phyloP scores from a whole-genome alignment of 1,140 invertebrate genomes.

The Pissodes strobi region DNA sequence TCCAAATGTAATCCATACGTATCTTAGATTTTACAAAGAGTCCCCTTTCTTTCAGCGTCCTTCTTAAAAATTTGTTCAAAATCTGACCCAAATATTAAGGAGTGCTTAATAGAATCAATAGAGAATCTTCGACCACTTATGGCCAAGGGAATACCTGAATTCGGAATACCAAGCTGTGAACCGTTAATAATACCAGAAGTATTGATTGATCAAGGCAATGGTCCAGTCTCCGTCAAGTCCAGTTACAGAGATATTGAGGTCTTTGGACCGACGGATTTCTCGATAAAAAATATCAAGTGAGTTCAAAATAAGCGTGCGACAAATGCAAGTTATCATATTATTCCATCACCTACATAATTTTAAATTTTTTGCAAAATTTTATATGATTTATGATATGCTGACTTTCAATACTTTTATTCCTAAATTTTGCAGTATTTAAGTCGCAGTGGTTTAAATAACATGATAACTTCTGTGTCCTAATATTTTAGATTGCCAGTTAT shows the following conservation, averaged over 20 bases:
- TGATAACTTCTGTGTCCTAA: too few relatives aligned
- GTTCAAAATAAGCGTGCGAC: constrained; percentile 41
- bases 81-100: constrained; percentile 57
- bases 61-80: constrained; percentile 57
- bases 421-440: too few relatives aligned
- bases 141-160: constrained; percentile 62
- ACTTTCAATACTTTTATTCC: too few relatives aligned
- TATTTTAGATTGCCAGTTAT: too few relatives aligned
- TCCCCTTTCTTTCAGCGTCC: constrained; percentile 53
- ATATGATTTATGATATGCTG: too few relatives aligned
- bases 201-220: constrained; percentile 63
- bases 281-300: constrained; percentile 64
- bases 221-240: constrained; percentile 64
- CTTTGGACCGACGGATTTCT: constrained; percentile 62
- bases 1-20: too few relatives aligned
- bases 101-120: constrained; percentile 58
- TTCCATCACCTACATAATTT: too few relatives aligned
- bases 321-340: too few relatives aligned
- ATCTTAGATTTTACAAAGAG: too few relatives aligned
- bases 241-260: constrained; percentile 65
- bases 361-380: too few relatives aligned
- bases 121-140: constrained; percentile 59
- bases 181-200: constrained; percentile 65
- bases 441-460: too few relatives aligned
- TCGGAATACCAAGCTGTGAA: constrained; percentile 66